A percentile compares a stretch with the other conserved stretches of the same genome.
phyloP scores from a whole-genome alignment of 2,113 vertebrate genomes.

The Pituophis catenifer region DNA sequence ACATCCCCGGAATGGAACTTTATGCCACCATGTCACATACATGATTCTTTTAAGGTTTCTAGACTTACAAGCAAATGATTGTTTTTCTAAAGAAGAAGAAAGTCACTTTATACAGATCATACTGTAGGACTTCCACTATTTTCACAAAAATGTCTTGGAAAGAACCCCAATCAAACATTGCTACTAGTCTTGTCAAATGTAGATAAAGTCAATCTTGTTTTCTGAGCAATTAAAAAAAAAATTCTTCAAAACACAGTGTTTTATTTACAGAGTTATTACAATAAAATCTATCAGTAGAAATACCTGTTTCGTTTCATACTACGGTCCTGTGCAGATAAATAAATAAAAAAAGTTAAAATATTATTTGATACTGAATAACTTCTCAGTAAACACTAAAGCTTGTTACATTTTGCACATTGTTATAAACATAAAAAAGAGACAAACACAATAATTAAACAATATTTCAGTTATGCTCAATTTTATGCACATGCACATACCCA shows the following conservation, averaged over 20 bases:
- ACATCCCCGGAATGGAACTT: not conserved
- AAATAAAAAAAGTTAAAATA: constrained; percentile 1
- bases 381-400: not conserved
- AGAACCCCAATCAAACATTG: not conserved
- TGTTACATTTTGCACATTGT: not conserved
- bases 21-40: not conserved
- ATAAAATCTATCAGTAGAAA: not conserved
- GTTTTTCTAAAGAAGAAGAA: not conserved
- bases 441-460: not conserved
- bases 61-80: not conserved
- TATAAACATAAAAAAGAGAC: not conserved
- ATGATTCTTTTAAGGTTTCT: not conserved
- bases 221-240: not conserved
- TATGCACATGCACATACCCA: not conserved
- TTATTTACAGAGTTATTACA: constrained; percentile 23
- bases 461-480: not conserved
- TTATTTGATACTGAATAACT: constrained; percentile 9
- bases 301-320: not conserved
- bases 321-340: not conserved
- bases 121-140: not conserved
- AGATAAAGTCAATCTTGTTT: not conserved
- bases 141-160: not conserved
- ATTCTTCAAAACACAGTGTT: constrained; percentile 2
- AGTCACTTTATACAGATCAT: not conserved
- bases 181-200: not conserved